These are phyloP conservation scores for Trichogramma evanescens DNA, from an alignment of 2,888 invertebrate genomes.

Conservation along the genomic window DNA sequence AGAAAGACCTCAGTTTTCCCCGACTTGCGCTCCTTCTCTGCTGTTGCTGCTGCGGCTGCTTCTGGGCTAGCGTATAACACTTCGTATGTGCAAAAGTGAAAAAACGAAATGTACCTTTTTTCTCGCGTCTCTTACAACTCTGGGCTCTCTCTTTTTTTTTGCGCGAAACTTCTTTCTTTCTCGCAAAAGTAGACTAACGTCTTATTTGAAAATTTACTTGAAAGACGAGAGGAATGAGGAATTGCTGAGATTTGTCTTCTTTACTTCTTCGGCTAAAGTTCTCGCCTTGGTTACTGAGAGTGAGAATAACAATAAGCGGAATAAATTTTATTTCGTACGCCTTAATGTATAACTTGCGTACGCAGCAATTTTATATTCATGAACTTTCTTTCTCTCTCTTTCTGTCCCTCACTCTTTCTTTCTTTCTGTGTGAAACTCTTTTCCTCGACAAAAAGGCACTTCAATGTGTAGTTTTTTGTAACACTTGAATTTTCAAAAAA, in stretches of 20 bases:
- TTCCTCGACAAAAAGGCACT: too few species aligned
- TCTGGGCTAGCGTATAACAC: background rate
- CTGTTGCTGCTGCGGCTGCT: slow-evolving; percentile 4
- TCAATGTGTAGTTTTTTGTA: too few species aligned
- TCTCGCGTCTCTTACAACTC: background rate
- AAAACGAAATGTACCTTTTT: slow-evolving; percentile 9
- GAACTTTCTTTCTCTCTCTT: background rate
- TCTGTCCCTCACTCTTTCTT: background rate
- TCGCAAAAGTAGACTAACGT: slow-evolving; percentile 12
- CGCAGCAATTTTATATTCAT: slow-evolving; percentile 2
- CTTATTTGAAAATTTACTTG: slow-evolving; percentile 19
- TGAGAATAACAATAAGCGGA: slow-evolving; percentile 19
- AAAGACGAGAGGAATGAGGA: slow-evolving; percentile 14
- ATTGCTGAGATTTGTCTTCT: slow-evolving; percentile 17
- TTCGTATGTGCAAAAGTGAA: slow-evolving; percentile 17
- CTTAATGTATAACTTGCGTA: slow-evolving; percentile 7
- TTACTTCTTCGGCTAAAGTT: slow-evolving; percentile 20
- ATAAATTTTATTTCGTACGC: slow-evolving; percentile 12
- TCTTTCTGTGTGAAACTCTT: background rate
- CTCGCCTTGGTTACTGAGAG: slow-evolving; percentile 12
- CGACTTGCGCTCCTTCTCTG: background rate
- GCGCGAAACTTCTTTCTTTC: background rate
- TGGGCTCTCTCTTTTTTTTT: slow-evolving; percentile 1
- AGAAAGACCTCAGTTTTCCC: slow-evolving; percentile 16
- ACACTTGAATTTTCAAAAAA: too few species aligned